Evolutionary conservation across 1,140 invertebrate species (phyloP), one percentile per base, ranked within the genome.

Genomic region (Leptonema lineaticorne): DNA sequence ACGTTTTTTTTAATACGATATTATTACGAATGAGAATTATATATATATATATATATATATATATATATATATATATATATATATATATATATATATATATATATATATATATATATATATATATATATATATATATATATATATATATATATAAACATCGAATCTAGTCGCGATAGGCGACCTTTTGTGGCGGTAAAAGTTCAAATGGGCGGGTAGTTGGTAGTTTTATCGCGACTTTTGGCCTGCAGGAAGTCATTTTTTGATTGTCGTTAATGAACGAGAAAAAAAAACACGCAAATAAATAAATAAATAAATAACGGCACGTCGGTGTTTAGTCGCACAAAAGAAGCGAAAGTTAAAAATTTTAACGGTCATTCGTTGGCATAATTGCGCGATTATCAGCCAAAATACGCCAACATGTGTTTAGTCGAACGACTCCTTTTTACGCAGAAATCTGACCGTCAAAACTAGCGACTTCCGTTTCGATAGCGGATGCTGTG

Each of bases 341-440:
- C 50, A 53, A 53, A n/a, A 53, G 50, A 24, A 24, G 50, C 11
- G 50, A 11, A 53, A 53, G 22, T 22, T n/a, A 24, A 4, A 26
- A 14, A 53, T 9, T 24, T 11, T 26, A 24, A 53, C 50, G 50
- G 50, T 22, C 50, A 24, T 9, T 41, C 22, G 22, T 53, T 26
- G 20, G 50, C 18, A 53, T 53, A 53, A 53, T 53, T 53, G 24
- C 50, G 50, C 50, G 50, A 53, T 53, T 53, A 53, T 53, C 22
- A 24, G 50, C 20, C n/a, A 24, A 2, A 9, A 53, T 53, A 53
- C 50, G 7, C 50, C n/a, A n/a, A n/a, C n/a, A n/a, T n/a, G n/a
- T n/a, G n/a, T n/a, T n/a, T n/a, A n/a, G n/a, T n/a, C n/a, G n/a
- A n/a, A n/a, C n/a, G n/a, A n/a, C n/a, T n/a, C n/a, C n/a, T n/a